Percentiles rank a stretch among this genome's conserved stretches.
Evolutionary conservation across 2,797 vertebrate genomes (phyloP).

Genomic region (Okamejei kenojei): DNA sequence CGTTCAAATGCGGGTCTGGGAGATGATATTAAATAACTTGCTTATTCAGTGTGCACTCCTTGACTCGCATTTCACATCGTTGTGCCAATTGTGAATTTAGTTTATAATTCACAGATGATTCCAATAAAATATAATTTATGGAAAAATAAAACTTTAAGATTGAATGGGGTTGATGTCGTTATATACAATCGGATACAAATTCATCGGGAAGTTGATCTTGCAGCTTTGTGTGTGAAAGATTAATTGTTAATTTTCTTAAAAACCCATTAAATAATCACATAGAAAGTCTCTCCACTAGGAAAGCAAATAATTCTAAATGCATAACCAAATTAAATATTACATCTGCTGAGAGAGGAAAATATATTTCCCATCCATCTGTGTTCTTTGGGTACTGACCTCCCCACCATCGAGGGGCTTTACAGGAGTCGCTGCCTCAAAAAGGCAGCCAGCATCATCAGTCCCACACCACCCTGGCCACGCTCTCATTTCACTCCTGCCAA

Average conservation of each 20-base stretch:
- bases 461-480: too few relatives aligned
- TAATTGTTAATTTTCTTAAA: neutral
- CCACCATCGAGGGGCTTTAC: too few relatives aligned
- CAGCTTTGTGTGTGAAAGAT: neutral
- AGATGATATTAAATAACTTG: neutral
- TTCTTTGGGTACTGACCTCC: too few relatives aligned
- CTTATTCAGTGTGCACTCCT: neutral
- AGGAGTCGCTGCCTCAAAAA: too few relatives aligned
- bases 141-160: neutral
- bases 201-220: neutral
- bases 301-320: neutral
- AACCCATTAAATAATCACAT: neutral
- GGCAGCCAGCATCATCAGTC: too few relatives aligned
- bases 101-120: conserved; percentile 15
- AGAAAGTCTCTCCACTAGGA: neutral
- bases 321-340: neutral
- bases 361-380: too few relatives aligned
- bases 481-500: too few relatives aligned
- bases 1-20: neutral
- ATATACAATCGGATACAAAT: neutral
- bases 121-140: neutral
- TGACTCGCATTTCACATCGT: neutral
- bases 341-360: neutral
- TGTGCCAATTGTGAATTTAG: neutral
- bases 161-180: neutral